A percentile compares a stretch with the other conserved stretches of the same genome.
These are phyloP conservation scores for Plotosus lineatus DNA, from an alignment of 2,113 vertebrate species.

Conservation along the genomic window DNA sequence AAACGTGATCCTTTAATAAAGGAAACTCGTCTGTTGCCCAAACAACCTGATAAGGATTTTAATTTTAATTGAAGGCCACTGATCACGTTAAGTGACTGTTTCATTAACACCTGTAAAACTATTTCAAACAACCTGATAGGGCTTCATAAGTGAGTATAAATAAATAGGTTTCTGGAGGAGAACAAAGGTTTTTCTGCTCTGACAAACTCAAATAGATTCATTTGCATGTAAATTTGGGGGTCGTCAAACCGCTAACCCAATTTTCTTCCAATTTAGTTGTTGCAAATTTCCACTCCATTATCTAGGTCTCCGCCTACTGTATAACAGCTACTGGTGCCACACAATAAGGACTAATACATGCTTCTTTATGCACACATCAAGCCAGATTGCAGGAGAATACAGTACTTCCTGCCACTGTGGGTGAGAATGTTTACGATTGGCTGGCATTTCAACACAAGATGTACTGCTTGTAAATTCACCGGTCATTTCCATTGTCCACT, in stretches of 20 bases:
- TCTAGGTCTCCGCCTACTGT: background rate
- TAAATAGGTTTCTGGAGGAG: background rate
- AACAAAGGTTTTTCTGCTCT: constrained; percentile 11
- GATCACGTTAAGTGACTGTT: background rate
- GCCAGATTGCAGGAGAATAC: background rate
- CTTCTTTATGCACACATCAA: background rate
- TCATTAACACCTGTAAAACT: background rate
- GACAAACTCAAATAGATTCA: constrained; percentile 3
- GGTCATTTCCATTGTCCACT: too few relatives aligned
- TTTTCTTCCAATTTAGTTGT: constrained; percentile 18
- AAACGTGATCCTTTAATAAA: background rate
- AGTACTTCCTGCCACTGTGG: background rate
- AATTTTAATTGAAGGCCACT: background rate
- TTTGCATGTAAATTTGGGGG: constrained; percentile 14
- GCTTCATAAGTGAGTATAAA: background rate
- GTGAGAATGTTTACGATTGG: background rate
- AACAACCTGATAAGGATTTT: background rate
- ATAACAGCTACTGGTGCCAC: background rate
- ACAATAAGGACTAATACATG: background rate
- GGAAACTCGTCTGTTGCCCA: background rate
- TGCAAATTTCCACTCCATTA: constrained; percentile 7
- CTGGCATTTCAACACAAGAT: background rate
- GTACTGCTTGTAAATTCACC: background rate
- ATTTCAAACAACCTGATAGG: background rate
- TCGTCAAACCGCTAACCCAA: background rate